A percentile compares a stretch with the other conserved stretches of the same genome.
Conservation (phyloP, 2,888 invertebrate species). For the Lithophane leautieri region DNA sequence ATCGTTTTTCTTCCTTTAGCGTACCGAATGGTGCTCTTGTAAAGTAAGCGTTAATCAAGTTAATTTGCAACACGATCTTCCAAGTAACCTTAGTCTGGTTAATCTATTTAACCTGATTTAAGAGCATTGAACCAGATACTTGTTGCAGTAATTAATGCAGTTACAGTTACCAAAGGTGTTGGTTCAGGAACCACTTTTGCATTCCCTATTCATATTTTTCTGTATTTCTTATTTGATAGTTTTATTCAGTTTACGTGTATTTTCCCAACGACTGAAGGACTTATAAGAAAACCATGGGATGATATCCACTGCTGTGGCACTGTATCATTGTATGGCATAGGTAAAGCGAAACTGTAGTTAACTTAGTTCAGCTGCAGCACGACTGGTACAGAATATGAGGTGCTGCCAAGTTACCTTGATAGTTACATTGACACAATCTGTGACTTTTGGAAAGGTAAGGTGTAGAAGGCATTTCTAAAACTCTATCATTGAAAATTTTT, state of each 20-base stretch:
- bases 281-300: not conserved
- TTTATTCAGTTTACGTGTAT: not conserved
- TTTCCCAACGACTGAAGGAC: not conserved
- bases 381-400: not conserved
- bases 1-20: conserved; percentile 8
- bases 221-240: not conserved
- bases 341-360: not conserved
- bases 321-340: not conserved
- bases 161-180: not conserved
- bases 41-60: conserved; percentile 28
- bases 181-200: not conserved
- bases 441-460: not conserved
- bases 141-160: conserved; percentile 14
- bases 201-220: not conserved
- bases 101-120: conserved; percentile 27
- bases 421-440: not conserved
- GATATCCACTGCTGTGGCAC: not conserved
- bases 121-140: conserved; percentile 12
- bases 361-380: not conserved
- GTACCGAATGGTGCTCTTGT: conserved; percentile 18
- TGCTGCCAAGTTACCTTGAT: not conserved
- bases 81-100: conserved; percentile 17
- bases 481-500: not conserved
- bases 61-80: conserved; percentile 42
- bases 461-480: not conserved